These are phyloP conservation scores for Eurypyga helias DNA, from an alignment of 2,113 vertebrate species.

Conservation along the genomic window DNA sequence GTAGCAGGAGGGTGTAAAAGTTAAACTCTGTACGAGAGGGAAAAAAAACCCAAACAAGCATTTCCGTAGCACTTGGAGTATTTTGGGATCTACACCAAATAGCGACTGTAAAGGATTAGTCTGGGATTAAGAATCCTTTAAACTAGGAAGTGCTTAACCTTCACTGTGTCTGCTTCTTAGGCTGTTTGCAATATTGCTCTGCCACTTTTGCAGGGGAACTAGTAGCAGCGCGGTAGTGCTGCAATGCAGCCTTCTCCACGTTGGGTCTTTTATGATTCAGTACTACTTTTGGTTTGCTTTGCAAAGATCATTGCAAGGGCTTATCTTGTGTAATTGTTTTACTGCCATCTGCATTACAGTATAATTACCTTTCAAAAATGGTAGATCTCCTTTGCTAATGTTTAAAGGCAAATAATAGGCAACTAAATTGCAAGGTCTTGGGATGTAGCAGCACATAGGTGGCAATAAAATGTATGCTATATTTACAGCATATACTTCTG, in stretches of 20 bases:
- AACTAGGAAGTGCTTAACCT: constrained; percentile 34
- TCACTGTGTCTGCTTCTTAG: neutral
- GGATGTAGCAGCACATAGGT: constrained; percentile 41
- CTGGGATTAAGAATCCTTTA: constrained; percentile 54
- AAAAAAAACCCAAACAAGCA: neutral
- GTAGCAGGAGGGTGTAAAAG: neutral
- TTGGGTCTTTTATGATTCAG: constrained; percentile 73
- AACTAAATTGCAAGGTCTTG: constrained; percentile 71
- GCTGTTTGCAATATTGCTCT: neutral
- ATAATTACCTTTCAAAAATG: constrained; percentile 81
- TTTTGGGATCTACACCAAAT: constrained; percentile 25
- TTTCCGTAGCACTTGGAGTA: constrained; percentile 7
- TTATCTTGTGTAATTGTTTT: constrained; percentile 80
- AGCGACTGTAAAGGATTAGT: constrained; percentile 34
- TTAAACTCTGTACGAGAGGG: neutral
- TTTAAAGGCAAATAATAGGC: constrained; percentile 79
- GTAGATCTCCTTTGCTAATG: constrained; percentile 74
- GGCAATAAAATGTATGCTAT: constrained; percentile 50
- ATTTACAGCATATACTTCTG: constrained; percentile 7
- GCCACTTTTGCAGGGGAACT: constrained; percentile 36
- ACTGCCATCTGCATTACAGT: constrained; percentile 79
- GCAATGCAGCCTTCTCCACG: constrained; percentile 69
- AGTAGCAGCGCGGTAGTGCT: constrained; percentile 24
- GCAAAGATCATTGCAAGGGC: constrained; percentile 77
- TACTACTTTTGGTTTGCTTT: constrained; percentile 66